phyloP scores from a whole-genome alignment of 2,888 invertebrate species.

The Dimorphilus gyrociliatus region DNA sequence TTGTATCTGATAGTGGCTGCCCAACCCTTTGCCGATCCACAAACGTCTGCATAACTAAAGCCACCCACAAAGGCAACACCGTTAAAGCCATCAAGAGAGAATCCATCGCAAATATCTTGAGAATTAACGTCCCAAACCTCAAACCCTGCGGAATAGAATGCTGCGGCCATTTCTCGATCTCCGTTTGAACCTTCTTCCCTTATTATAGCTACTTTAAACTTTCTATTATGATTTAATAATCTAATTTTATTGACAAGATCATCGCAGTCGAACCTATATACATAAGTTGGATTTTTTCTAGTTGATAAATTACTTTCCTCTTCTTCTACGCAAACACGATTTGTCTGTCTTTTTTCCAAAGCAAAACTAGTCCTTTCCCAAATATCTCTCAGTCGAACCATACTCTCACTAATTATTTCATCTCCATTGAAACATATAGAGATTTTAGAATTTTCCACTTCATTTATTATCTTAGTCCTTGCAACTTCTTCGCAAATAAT shows the following conservation, averaged over 20 bases:
- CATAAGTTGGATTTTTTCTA: constrained; percentile 56
- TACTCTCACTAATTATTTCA: constrained; percentile 21
- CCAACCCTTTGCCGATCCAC: constrained; percentile 89
- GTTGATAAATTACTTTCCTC: constrained; percentile 56
- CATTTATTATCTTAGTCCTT: neutral
- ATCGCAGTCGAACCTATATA: constrained; percentile 45
- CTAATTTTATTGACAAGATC: neutral
- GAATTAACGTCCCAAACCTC: constrained; percentile 86
- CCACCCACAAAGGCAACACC: constrained; percentile 91
- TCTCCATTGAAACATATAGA: constrained; percentile 12
- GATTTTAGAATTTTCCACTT: constrained; percentile 12
- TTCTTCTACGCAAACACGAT: constrained; percentile 56
- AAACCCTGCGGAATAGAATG: constrained; percentile 64
- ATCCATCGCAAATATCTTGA: constrained; percentile 62
- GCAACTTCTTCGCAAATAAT: constrained; percentile 2
- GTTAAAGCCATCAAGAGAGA: constrained; percentile 60
- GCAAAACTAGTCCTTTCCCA: constrained; percentile 94
- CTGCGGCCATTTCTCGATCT: constrained; percentile 85
- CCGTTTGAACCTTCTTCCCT: constrained; percentile 94
- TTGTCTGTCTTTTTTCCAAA: constrained; percentile 68
- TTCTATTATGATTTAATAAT: no score
- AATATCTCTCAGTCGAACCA: constrained; percentile 54
- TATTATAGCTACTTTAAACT: constrained; percentile 65
- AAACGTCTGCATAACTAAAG: constrained; percentile 95
- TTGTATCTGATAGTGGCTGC: constrained; percentile 76